Base-by-base conservation (phyloP, 2,113 vertebrate genomes). In the Dipodomys ordii region DNA sequence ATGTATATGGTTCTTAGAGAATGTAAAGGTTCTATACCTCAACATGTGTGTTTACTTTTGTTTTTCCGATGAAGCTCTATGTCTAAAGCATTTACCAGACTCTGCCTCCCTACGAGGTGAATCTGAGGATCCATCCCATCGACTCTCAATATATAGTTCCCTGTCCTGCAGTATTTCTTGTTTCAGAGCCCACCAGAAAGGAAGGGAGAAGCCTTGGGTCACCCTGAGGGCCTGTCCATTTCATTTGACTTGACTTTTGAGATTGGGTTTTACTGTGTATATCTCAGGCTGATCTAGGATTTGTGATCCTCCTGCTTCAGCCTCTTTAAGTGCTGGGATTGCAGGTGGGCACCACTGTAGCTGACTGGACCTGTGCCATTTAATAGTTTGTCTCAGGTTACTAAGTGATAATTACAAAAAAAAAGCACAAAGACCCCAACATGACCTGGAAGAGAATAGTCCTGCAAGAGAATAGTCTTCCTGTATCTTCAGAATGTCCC, bases 1-100 rank as follows among this genome's bases (percentile, higher is more conserved):
- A 72, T 84, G 60, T 4, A 27, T 84, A 46, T 5, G 25, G 7
- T 93, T 94, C 46, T 94, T 80, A 68, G 68, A 79, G 64, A 65
- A 91, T 57, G 91, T 85, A 80, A 94, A 28, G 82, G 78, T 72
- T 95, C 93, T 87, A 28, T 93, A 94, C 87, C 81, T 83, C 79
- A 68, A 79, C 35, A 3, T 93, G 35, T 62, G 69, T 95, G 84
- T 80, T 86, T 44, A 83, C 71, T 13, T 22, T 16, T 78, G 82
- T 57, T 18, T 91, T 94, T 94, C 35, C 57, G 57, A 53, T 18
- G 87, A 82, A 81, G 60, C 81, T 90, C 88, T 72, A 25, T 77
- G 28, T 84, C 18, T 83, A 22, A 88, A 83, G 73, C 35, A 32
- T 90, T 87, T 88, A 79, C 44, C 71, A 27, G 60, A 71, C 22